These are phyloP conservation scores for Acronicta leporina DNA, from an alignment of 2,888 invertebrate species.

Conservation along the genomic window DNA sequence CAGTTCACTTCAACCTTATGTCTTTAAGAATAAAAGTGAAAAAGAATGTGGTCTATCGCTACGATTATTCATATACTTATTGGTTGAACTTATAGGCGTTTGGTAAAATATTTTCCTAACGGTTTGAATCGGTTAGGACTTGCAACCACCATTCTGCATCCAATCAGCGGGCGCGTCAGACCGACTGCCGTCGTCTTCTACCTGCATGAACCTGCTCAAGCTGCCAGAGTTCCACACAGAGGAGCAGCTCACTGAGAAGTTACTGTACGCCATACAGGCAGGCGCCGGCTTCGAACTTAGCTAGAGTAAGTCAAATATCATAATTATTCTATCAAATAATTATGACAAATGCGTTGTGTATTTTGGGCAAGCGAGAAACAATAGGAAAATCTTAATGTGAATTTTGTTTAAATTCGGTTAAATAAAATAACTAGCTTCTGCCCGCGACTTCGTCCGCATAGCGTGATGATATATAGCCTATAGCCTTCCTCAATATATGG, in stretches of 20 bases:
- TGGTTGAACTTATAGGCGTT: neutral
- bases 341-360: neutral
- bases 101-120: neutral
- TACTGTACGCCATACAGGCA: constrained; percentile 97
- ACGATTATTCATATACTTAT: no score
- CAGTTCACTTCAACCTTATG: no score
- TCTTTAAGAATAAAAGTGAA: neutral
- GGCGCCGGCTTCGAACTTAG: constrained; percentile 99
- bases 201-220: constrained; percentile 99
- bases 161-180: constrained; percentile 97
- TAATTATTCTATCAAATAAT: neutral
- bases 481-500: no score
- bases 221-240: constrained; percentile 96
- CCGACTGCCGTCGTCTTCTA: constrained; percentile 98
- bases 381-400: no score
- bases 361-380: no score
- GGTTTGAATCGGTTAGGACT: constrained; percentile 90
- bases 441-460: no score
- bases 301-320: constrained; percentile 77
- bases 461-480: no score
- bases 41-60: no score
- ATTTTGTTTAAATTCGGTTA: neutral
- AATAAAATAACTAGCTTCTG: no score
- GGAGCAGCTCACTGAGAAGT: constrained; percentile 93
- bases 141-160: constrained; percentile 98